phyloP scores from a whole-genome alignment of 1,140 invertebrate species.

The Drosophila kohkoa region DNA sequence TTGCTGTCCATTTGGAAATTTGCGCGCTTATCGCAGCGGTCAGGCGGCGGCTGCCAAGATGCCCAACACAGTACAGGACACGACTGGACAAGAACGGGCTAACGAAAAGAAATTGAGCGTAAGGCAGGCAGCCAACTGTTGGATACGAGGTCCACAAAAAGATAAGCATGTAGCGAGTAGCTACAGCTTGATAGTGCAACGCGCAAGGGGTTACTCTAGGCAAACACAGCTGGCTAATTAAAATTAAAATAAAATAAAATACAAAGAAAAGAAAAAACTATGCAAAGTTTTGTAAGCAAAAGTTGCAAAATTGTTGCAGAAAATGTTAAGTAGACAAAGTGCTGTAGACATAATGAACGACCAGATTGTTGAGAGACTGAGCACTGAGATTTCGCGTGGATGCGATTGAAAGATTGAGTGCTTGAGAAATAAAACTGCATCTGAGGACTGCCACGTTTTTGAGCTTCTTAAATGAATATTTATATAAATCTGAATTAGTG shows the following conservation, averaged over 20 bases:
- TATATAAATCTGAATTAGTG: background rate
- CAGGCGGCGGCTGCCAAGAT: conserved; percentile 67
- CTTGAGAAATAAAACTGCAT: background rate
- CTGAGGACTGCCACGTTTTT: conserved; percentile 17
- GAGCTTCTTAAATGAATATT: conserved; percentile 10
- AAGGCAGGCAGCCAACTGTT: conserved; percentile 73
- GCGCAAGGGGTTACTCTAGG: background rate
- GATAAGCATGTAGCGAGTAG: conserved; percentile 44
- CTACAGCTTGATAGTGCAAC: background rate
- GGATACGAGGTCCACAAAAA: conserved; percentile 30
- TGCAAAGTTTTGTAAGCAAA: conserved; percentile 65
- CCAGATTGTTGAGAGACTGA: conserved; percentile 9
- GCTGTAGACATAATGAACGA: conserved; percentile 65
- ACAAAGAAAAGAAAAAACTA: conserved; percentile 40
- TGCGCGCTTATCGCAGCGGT: conserved; percentile 76
- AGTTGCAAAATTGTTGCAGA: conserved; percentile 50
- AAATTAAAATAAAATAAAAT: conserved; percentile 50
- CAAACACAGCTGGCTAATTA: conserved; percentile 73
- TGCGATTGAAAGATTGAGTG: conserved; percentile 21
- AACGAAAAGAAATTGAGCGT: conserved; percentile 73
- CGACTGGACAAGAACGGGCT: conserved; percentile 11
- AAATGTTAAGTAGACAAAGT: conserved; percentile 59
- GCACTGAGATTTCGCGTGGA: conserved; percentile 4
- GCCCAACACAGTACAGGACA: conserved; percentile 50
- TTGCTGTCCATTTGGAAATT: conserved; percentile 81